Evolutionary conservation across 2,797 vertebrate species (phyloP), one percentile per base, ranked within the genome.

Genomic region (Geotrypetes seraphini): DNA sequence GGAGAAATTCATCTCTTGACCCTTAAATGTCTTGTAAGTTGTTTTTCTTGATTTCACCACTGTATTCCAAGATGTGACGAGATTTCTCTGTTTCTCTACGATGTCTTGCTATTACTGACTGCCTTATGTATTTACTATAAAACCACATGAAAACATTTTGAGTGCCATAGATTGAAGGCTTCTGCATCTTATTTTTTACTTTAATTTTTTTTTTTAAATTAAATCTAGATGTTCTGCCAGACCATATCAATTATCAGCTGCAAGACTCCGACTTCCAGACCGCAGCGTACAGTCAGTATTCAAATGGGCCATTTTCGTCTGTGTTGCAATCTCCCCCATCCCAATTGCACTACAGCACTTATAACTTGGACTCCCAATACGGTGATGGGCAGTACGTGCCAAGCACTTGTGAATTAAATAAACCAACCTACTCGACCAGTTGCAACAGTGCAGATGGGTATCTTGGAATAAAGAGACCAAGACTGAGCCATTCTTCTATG

Each of bases 261-360:
- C 87, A 85, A 53, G 82, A 92, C 16, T 26, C 66, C 1, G 88
- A 96, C 62, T 83, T 89, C 54, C 91, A 95, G 81, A 51, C 73
- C 29, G 63, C 74, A 12, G 66, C 84, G 21, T 89, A 84, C 58
- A 80, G 76, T 62, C 91, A 91, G 28, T 91, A 90, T 67, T 64
- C 87, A 1, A 60, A 74, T 8, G 48, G 83, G 38, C 79, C 81
- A 21, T 87, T 91, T 53, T 76, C 85, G 30, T 45, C 69, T 4
- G 36, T 47, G 10, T 36, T 87, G 32, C 87, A 85, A 30, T 44
- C 83, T 12, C 76, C 76, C 3, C 71, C 84, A 2, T 72, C 77
- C 8, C 87, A 86, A 26, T 45, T 73, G 42, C 87, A 79, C 22
- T 89, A 84, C 19, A 60, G 66, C 18, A 21, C 72, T 0, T 88